Evolutionary conservation across 2,797 vertebrate species (phyloP).

Genomic region (Sternotherus odoratus): DNA sequence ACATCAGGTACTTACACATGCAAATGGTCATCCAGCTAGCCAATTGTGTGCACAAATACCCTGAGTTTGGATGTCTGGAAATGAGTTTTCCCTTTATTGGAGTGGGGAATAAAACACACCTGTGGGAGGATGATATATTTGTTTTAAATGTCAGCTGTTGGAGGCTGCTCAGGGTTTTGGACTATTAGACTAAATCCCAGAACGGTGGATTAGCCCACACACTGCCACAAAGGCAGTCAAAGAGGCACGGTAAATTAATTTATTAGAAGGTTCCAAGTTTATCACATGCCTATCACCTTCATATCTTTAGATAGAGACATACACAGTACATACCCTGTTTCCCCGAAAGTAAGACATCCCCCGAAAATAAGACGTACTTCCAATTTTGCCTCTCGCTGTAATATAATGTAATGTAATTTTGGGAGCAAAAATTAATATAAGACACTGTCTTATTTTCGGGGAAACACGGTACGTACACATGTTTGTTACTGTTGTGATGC

Average conservation of each 20-base stretch:
- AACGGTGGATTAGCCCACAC: neutral
- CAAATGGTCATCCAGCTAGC: neutral
- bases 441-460: no score
- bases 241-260: neutral
- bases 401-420: no score
- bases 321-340: neutral
- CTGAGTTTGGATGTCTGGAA: accelerated
- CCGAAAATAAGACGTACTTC: no score
- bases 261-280: neutral
- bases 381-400: no score
- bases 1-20: neutral
- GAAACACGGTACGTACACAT: conserved; percentile 11
- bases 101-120: neutral
- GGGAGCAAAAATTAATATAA: no score
- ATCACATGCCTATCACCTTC: neutral
- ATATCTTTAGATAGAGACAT: neutral
- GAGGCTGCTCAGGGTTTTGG: neutral
- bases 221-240: neutral
- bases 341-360: no score
- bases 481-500: neutral
- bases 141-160: neutral
- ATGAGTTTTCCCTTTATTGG: neutral
- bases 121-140: neutral
- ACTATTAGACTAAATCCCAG: neutral
- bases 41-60: neutral